Evolutionary conservation across 1,140 invertebrate genomes (phyloP).

Genomic region (Drosophila sp.): DNA sequence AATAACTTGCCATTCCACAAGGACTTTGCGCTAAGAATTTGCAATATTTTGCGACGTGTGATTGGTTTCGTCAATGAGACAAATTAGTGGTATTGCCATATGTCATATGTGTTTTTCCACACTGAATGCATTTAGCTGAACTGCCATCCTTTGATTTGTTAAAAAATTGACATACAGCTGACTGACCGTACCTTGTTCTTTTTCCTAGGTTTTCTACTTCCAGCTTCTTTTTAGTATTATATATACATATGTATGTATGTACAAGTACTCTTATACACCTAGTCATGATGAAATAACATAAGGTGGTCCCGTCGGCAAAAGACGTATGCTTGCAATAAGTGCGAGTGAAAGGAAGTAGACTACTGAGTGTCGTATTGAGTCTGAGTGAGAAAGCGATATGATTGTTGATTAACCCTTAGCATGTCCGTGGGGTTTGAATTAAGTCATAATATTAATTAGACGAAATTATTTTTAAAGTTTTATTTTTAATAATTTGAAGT

Average conservation of each 20-base stretch:
- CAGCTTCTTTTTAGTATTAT: background rate
- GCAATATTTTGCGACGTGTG: constrained; percentile 14
- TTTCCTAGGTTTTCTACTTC: background rate
- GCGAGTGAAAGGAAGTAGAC: too few species aligned
- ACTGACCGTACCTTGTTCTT: constrained; percentile 1
- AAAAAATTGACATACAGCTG: background rate
- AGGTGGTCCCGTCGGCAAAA: too few species aligned
- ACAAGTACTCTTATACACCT: too few species aligned
- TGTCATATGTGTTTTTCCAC: background rate
- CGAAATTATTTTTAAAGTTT: background rate
- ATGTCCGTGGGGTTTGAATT: too few species aligned
- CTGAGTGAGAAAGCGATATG: too few species aligned
- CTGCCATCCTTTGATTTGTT: background rate
- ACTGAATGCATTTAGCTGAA: constrained; percentile 1
- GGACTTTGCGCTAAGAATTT: background rate
- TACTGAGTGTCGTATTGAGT: too few species aligned
- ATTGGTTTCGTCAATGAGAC: constrained; percentile 15
- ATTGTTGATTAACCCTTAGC: too few species aligned
- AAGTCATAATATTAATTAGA: too few species aligned
- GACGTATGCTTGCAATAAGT: too few species aligned
- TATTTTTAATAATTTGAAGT: background rate
- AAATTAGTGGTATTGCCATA: constrained; percentile 4
- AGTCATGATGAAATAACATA: too few species aligned
- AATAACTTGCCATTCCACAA: constrained; percentile 1
- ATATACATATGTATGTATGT: too few species aligned